These are phyloP conservation scores for Corythucha ciliata DNA, from an alignment of 2,888 invertebrate species.

Conservation along the genomic window DNA sequence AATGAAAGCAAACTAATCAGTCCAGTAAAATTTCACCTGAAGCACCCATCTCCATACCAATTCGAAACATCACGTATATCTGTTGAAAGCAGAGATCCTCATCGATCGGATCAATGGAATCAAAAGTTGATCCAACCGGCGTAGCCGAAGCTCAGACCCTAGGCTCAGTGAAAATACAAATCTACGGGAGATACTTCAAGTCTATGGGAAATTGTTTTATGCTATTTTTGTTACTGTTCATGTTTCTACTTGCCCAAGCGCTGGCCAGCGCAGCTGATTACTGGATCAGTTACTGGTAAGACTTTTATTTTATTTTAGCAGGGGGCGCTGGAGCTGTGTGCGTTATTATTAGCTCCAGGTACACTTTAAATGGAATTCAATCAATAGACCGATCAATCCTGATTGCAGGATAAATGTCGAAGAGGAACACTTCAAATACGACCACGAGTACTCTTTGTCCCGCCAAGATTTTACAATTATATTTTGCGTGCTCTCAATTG, in stretches of 20 bases:
- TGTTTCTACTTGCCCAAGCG: conserved; percentile 53
- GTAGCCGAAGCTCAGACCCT: conserved; percentile 51
- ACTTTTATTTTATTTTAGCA: too few relatives aligned
- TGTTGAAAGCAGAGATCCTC: neutral
- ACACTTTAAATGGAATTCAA: too few relatives aligned
- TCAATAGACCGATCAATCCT: too few relatives aligned
- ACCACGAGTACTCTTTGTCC: too few relatives aligned
- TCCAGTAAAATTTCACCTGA: too few relatives aligned
- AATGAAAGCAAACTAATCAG: too few relatives aligned
- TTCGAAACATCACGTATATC: neutral
- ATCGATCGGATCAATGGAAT: conserved; percentile 32
- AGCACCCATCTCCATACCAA: too few relatives aligned
- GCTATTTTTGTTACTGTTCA: conserved; percentile 50
- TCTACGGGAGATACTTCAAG: conserved; percentile 59
- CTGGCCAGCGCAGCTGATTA: conserved; percentile 58
- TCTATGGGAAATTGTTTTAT: conserved; percentile 60
- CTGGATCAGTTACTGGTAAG: conserved; percentile 64
- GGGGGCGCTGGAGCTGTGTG: too few relatives aligned
- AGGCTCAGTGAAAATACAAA: conserved; percentile 52
- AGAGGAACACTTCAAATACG: too few relatives aligned
- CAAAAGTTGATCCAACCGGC: conserved; percentile 28
- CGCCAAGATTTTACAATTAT: conserved; percentile 45
- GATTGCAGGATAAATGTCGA: too few relatives aligned
- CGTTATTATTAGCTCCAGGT: too few relatives aligned
- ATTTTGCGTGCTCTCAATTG: conserved; percentile 48